Evolutionary conservation across 2,888 invertebrate genomes (phyloP).

Genomic region (Nasonovia ribisnigri): DNA sequence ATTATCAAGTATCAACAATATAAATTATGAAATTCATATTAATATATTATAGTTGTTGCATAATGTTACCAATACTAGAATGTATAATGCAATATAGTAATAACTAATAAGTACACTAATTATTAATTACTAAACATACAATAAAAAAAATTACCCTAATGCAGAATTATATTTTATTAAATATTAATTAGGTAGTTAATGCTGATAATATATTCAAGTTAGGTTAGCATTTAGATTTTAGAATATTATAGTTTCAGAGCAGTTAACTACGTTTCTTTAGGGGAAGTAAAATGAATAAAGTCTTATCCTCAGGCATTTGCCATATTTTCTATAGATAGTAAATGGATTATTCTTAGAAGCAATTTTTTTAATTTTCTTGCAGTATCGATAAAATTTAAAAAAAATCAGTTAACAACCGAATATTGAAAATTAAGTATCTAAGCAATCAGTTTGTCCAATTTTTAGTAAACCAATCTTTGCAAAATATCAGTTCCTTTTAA

Average conservation of each 20-base stretch:
- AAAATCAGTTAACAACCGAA: not conserved
- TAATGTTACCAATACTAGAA: not conserved
- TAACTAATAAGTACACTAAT: not conserved
- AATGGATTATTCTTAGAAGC: not conserved
- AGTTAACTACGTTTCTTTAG: not conserved
- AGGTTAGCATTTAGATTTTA: not conserved
- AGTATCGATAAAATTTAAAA: not conserved
- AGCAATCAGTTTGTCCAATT: not conserved
- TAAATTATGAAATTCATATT: not conserved
- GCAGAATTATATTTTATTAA: not conserved
- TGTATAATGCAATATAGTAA: not conserved
- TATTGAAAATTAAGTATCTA: not conserved
- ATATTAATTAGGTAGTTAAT: not conserved
- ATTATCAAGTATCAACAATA: conserved; percentile 18
- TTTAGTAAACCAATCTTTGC: not conserved
- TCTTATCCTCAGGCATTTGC: not conserved
- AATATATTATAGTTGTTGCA: not conserved
- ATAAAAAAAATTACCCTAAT: not conserved
- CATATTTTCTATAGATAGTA: not conserved
- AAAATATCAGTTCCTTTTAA: not conserved
- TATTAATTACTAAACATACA: not conserved
- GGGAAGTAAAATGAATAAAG: not conserved
- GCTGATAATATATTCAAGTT: not conserved
- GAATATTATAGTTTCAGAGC: not conserved
- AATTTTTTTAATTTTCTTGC: not conserved